These are phyloP conservation scores for Tanytarsus gracilentus DNA, from an alignment of 2,888 invertebrate genomes.

Conservation along the genomic window DNA sequence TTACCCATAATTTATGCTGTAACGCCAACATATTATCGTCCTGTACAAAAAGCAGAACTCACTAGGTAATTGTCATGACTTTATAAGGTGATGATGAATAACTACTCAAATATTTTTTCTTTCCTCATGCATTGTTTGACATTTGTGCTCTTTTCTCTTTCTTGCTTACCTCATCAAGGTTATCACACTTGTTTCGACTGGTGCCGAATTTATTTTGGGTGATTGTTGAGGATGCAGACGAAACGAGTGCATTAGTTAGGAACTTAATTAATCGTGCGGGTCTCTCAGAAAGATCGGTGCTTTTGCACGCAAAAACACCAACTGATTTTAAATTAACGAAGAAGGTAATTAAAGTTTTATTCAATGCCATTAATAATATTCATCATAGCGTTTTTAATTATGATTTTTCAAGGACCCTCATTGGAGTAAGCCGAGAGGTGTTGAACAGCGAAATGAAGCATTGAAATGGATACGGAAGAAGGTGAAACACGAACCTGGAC, in stretches of 20 bases:
- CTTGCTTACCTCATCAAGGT: conserved; percentile 44
- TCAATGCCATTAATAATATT: not conserved
- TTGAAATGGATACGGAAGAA: conserved; percentile 69
- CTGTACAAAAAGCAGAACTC: conserved; percentile 88
- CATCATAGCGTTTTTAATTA: not conserved
- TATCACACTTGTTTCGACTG: conserved; percentile 78
- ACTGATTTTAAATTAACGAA: conserved; percentile 56
- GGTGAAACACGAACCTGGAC: conserved; percentile 47
- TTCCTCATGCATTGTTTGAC: not conserved
- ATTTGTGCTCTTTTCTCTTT: not conserved
- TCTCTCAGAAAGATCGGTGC: conserved; percentile 46
- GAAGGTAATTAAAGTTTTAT: conserved; percentile 37
- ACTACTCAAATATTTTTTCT: not conserved
- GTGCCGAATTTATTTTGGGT: conserved; percentile 90
- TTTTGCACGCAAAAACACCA: conserved; percentile 61
- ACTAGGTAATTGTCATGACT: conserved; percentile 53
- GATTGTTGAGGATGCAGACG: conserved; percentile 74
- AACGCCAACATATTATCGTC: conserved; percentile 82
- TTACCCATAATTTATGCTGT: conserved; percentile 76
- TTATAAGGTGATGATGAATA: not conserved
- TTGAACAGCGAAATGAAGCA: conserved; percentile 81
- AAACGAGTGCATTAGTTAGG: conserved; percentile 60
- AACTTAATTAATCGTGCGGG: conserved; percentile 52
- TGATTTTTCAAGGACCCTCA: conserved; percentile 49
- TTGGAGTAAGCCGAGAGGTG: conserved; percentile 77